Base-by-base conservation (phyloP, 2,888 invertebrate genomes). In the Caenorhabditis sp. region DNA sequence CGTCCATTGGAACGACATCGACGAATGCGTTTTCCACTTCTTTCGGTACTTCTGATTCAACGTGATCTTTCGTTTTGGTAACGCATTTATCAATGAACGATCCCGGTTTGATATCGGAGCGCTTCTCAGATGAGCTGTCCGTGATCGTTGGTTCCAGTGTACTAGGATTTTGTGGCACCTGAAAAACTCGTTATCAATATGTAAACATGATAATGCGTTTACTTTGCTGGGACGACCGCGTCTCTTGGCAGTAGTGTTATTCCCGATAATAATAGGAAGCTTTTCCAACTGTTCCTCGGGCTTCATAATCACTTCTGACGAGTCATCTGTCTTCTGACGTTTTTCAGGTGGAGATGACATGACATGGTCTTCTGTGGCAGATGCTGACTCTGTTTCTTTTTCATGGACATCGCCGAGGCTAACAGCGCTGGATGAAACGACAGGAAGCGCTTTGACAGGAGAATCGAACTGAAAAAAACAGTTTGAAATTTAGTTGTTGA, bases 401-500 rank as follows among this genome's bases (percentile, higher is more conserved):
- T 54, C 54, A 14, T 54, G 14, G 26, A 4, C 14, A 6, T 54
- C 1, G 8, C 14, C 54, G 19, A 26, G 3, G 26, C 26, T 26
- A 22, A 3, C 4, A 10, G 5, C n/a, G 19, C 7, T 47, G 47
- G 61, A 61, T 38, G 22, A 24, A 12, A 24, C 41, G 8, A n/a
- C 22, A 4, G 61, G 61, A 24, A 61, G 24, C 5, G 41, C 61
- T 24, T 41, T 61, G 0, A 61, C 24, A 14, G 61, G 61, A 38
- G 61, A 41, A 35, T 35, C 58, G 19, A 58, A 58, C 58, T 58
- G 19, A 58, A 58, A 31, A 31, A n/a, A 3, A 2, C 24, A 6
- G 7, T 35, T 19, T 58, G 4, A 31, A 12, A 56, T 1, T 28
- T 58, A n/a, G n/a, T n/a, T n/a, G n/a, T 5, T 1, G 5, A 6